Conservation (phyloP, 2,888 invertebrate genomes). For the Chloromyia formosa region DNA sequence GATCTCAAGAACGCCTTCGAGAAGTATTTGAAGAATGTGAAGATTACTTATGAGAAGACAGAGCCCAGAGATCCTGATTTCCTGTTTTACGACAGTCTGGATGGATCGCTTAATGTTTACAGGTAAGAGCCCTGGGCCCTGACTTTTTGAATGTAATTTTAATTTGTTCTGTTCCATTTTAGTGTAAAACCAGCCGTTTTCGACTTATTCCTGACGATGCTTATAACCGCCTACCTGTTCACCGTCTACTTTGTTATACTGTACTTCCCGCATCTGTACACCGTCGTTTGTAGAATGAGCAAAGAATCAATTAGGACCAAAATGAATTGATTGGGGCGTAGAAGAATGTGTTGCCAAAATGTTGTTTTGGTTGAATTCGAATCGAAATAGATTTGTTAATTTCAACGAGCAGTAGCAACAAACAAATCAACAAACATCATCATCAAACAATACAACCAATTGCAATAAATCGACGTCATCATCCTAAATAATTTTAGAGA, state of each 20-base stretch:
- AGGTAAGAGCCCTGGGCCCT: slow-evolving; percentile 78
- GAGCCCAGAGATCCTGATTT: slow-evolving; percentile 94
- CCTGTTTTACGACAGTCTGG: slow-evolving; percentile 85
- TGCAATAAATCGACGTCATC: slow-evolving; percentile 1
- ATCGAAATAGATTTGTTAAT: slow-evolving; percentile 20
- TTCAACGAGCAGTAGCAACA: not conserved
- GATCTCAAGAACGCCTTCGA: slow-evolving; percentile 77
- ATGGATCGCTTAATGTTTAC: slow-evolving; percentile 84
- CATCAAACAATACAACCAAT: not conserved
- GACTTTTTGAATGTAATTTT: not conserved
- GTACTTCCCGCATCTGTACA: slow-evolving; percentile 74
- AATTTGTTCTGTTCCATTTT: slow-evolving; percentile 60
- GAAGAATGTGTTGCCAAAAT: not conserved
- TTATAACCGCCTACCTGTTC: slow-evolving; percentile 85
- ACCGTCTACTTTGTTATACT: slow-evolving; percentile 83
- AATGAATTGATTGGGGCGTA: slow-evolving; percentile 49
- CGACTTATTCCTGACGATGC: slow-evolving; percentile 90
- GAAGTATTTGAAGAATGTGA: slow-evolving; percentile 81
- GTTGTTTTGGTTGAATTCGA: not conserved
- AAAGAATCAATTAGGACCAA: slow-evolving; percentile 54
- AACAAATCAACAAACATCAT: not conserved
- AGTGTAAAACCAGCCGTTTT: slow-evolving; percentile 98
- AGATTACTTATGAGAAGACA: slow-evolving; percentile 72
- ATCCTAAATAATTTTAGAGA: slow-evolving; percentile 22
- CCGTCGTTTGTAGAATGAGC: slow-evolving; percentile 68